Base-by-base conservation (phyloP, 2,797 vertebrate genomes). In the Scyliorhinus canicula region DNA sequence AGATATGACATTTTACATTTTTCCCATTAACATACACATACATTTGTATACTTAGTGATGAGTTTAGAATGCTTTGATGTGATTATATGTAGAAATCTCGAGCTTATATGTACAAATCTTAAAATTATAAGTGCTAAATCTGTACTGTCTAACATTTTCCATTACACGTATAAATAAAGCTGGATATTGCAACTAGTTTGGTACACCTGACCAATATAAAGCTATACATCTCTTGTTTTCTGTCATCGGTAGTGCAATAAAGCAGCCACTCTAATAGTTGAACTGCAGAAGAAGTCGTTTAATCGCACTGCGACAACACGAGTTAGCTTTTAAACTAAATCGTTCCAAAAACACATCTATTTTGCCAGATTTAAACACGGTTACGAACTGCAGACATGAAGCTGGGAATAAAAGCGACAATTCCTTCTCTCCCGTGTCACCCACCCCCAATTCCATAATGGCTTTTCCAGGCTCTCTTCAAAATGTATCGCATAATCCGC, bases 401-500 rank as follows among this genome's bases (percentile, higher is more conserved):
- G 31, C 47, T 74, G 67, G 28, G 35, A 35, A 74, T n/a, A 74
- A 94, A 74, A 94, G 44, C 35, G 31, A 50, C 14, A 71, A 55
- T 74, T 94, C n/a, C 31, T 7, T 94, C 67, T 19, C 86, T 55
- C 44, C 93, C 24, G 88, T 8, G 8, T 26, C 31, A 67, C 67
- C 93, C 40, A 50, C 93, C 88, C 69, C 93, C 93, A 40, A 9
- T n/a, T 67, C 91, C 91, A 69, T 35, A 71, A 21, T 94, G 63
- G 91, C 91, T 93, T 93, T 67, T 47, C 60, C 57, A 44, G 63
- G 44, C 93, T n/a, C 65, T n/a, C 47, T 94, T 71, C 24, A 47
- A 94, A 35, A 94, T 94, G 44, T n/a, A 74, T 55, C 67, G 35
- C 93, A 94, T 74, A 52, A 94, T 74, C 16, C 47, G 55, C 67